Evolutionary conservation across 2,888 invertebrate species (phyloP).

Genomic region (Harpalus rufipes): DNA sequence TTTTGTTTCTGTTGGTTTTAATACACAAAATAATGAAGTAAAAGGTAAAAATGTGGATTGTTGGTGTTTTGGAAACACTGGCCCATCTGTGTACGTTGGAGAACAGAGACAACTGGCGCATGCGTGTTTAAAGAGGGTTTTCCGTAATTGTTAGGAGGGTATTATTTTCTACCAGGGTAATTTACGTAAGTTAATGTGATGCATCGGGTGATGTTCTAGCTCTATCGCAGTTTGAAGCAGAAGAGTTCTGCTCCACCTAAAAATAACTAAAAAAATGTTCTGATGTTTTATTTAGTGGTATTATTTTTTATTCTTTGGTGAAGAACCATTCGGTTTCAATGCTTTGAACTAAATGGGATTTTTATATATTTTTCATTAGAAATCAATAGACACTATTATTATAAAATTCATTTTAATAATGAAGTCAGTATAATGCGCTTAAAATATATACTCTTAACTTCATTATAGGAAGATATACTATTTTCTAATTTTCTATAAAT

Average conservation of each 20-base stretch:
- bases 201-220: constrained; percentile 47
- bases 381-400: not conserved
- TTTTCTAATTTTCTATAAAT: no score
- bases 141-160: constrained; percentile 60
- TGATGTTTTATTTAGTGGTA: constrained; percentile 42
- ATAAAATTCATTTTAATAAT: not conserved
- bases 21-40: not conserved
- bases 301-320: constrained; percentile 28
- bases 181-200: constrained; percentile 62
- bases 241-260: not conserved
- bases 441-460: not conserved
- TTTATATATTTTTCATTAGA: not conserved
- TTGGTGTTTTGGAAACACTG: not conserved
- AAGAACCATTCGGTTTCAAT: not conserved
- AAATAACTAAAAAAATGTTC: constrained; percentile 10
- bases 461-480: not conserved
- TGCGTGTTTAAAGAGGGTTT: constrained; percentile 56
- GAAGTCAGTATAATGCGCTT: not conserved
- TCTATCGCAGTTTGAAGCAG: not conserved
- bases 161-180: constrained; percentile 62
- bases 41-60: not conserved
- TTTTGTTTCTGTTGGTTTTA: not conserved
- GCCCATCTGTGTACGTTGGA: constrained; percentile 13
- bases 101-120: constrained; percentile 20
- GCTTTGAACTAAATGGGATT: not conserved